These are phyloP conservation scores for Atherinosoma microstoma DNA, from an alignment of 2,797 vertebrate species.

Conservation along the genomic window DNA sequence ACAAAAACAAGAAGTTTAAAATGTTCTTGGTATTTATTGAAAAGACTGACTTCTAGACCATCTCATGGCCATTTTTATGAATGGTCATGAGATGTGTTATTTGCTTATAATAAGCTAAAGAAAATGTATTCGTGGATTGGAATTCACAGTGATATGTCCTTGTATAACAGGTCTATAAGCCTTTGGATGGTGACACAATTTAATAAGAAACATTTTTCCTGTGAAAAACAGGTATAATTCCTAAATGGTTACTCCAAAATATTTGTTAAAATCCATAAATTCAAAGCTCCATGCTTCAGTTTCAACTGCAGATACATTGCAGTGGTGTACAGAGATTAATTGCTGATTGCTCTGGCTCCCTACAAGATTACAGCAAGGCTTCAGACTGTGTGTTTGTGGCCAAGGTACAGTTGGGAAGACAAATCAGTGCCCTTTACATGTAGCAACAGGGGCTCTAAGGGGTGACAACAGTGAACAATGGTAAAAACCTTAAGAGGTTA, in stretches of 20 bases:
- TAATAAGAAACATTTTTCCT: neutral
- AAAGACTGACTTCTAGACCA: constrained; percentile 5
- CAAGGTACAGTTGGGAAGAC: neutral
- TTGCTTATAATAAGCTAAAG: constrained; percentile 12
- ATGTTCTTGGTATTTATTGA: constrained; percentile 1
- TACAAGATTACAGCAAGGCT: neutral
- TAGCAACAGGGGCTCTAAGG: neutral
- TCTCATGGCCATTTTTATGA: neutral
- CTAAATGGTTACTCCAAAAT: neutral
- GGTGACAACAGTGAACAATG: neutral
- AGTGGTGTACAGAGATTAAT: neutral
- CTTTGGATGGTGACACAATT: neutral
- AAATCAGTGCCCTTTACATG: neutral
- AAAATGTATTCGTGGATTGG: neutral
- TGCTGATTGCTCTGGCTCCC: neutral
- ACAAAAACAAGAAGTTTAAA: constrained; percentile 1
- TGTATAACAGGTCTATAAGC: neutral
- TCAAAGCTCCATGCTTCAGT: neutral
- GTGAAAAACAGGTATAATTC: neutral
- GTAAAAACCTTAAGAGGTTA: neutral
- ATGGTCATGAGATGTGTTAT: neutral
- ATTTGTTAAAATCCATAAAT: neutral
- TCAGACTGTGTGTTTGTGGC: neutral
- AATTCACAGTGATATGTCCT: neutral
- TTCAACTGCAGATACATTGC: neutral